Evolutionary conservation across 1,140 invertebrate genomes (phyloP).

Genomic region (Sinella curviseta): DNA sequence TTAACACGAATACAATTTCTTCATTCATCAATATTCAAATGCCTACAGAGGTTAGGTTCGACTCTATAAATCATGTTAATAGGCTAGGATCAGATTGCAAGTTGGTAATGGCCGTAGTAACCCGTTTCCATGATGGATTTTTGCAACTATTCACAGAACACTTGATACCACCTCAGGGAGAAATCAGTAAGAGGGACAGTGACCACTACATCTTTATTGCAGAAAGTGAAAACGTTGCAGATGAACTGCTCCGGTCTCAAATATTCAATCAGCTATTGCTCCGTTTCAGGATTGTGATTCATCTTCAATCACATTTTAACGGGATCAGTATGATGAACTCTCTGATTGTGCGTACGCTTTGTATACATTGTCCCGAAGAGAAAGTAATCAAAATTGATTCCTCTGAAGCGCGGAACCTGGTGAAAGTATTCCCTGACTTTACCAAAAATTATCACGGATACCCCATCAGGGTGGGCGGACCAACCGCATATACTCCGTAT

Average conservation of each 20-base stretch:
- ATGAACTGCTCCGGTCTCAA: not conserved
- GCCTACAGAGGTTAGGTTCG: too few species aligned
- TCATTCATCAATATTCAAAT: too few species aligned
- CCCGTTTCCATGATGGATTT: too few species aligned
- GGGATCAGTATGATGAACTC: too few species aligned
- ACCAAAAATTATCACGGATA: not conserved
- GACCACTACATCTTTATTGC: not conserved
- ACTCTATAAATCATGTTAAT: too few species aligned
- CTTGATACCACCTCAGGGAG: too few species aligned
- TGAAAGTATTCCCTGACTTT: not conserved
- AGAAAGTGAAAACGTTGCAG: not conserved
- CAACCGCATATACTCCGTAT: not conserved
- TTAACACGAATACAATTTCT: too few species aligned
- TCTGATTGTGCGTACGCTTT: not conserved
- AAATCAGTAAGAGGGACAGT: not conserved
- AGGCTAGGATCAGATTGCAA: too few species aligned
- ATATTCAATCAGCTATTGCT: not conserved
- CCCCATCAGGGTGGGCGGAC: not conserved
- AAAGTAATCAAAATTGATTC: too few species aligned
- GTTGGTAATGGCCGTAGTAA: too few species aligned
- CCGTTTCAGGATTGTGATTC: not conserved
- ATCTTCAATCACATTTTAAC: not conserved
- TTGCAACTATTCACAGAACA: too few species aligned
- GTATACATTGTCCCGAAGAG: not conserved
- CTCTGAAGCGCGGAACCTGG: too few species aligned